Percentiles rank a stretch among this genome's conserved stretches.
Conservation (phyloP, 2,797 vertebrate genomes). For the Kryptolebias ocellatus region DNA sequence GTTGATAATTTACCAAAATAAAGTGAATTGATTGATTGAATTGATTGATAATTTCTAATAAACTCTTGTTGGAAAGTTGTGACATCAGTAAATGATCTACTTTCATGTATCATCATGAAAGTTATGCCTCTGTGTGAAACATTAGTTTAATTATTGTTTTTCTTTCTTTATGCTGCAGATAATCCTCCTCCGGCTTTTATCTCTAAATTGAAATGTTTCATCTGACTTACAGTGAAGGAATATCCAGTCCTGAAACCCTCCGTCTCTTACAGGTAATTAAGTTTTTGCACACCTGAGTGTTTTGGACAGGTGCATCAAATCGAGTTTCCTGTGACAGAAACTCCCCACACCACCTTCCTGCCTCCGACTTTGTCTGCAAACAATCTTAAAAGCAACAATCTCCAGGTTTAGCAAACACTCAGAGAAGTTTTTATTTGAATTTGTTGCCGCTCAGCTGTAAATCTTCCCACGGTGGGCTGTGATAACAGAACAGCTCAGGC, state of each 20-base stretch:
- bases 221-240: neutral
- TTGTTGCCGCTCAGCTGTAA: slow-evolving; percentile 4
- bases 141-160: no score
- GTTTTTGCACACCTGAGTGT: neutral
- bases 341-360: neutral
- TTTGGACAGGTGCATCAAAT: slow-evolving; percentile 6
- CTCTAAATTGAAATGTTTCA: no score
- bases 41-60: no score
- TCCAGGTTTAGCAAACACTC: slow-evolving; percentile 1
- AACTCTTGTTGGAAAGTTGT: no score
- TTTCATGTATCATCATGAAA: no score
- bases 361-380: neutral
- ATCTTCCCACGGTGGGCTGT: neutral
- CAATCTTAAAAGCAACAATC: neutral
- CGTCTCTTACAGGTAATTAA: neutral
- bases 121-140: no score
- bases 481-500: slow-evolving; percentile 9
- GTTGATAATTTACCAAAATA: no score
- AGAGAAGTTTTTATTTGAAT: slow-evolving; percentile 22
- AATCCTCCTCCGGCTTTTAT: no score
- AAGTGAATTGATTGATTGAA: no score
- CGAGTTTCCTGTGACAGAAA: neutral
- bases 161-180: no score
- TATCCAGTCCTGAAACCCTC: neutral
- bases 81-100: no score